Evolutionary conservation across 1,140 invertebrate genomes (phyloP), one percentile per base, ranked within the genome.

Genomic region (Anastrepha obliqua): DNA sequence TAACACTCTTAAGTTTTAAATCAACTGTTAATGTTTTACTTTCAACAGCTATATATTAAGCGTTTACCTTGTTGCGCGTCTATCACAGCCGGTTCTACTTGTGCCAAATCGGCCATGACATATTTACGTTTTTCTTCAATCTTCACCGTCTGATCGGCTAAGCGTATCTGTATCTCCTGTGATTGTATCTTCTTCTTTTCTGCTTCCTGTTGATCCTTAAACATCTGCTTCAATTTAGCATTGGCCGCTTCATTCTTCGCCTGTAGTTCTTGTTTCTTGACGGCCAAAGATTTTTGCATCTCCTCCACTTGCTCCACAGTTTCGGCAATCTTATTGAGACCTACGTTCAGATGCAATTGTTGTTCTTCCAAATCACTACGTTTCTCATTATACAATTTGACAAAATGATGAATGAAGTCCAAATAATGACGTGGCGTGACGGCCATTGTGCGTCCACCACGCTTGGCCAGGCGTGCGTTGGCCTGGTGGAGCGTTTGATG

Each of bases 371-470:
- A 94, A 93, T 99, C 99, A 7, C 98, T 98, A 51, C 99, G 96
- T 94, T 99, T 99, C 93, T 99, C 99, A 90, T 98, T 97, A 93
- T 99, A 99, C 67, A 99, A 94, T 93, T 99, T 99, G 6, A 99
- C 99, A 95, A 99, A 99, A 94, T 99, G 99, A 94, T 99, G 97
- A 91, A 99, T 99, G 93, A 99, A 99, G 94, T 99, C 99, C n/a
- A 99, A 94, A 93, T 99, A 99, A 94, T 99, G 99, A 87, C 96
- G 95, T 2, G 99, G 99, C 5, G 99, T 99, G 42, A 99, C 99
- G 4, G 98, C 97, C 96, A 99, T 99, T 3, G 98, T 98, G 89
- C 98, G 95, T 85, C 98, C 97, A 39, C 98, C 98, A 65, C 98
- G 95, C 93, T 99, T 99, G 1, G 96, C 96, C 11, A 99, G 94